Conservation (phyloP, 2,797 vertebrate species). For the Novumbra hubbsi region DNA sequence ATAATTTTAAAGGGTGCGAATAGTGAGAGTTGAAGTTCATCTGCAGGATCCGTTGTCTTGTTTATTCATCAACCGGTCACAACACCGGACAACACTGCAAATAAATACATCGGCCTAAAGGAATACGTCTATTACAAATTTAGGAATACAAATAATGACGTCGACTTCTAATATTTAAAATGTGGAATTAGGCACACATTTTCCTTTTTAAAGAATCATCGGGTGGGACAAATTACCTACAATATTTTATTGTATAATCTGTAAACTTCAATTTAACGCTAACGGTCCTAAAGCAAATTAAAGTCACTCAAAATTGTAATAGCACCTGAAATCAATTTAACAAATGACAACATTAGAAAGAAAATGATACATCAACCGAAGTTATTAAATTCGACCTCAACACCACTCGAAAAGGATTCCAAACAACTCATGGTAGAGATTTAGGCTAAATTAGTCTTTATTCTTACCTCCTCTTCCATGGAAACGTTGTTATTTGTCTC, state of each 20-base stretch:
- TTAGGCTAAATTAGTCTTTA: background rate
- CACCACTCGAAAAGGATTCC: background rate
- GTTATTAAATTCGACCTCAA: too few relatives aligned
- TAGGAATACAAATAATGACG: too few relatives aligned
- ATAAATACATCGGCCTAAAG: background rate
- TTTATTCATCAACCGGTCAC: background rate
- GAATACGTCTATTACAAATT: too few relatives aligned
- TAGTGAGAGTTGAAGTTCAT: background rate
- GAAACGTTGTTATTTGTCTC: constrained; percentile 78
- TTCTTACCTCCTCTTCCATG: constrained; percentile 80
- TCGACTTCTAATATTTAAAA: background rate
- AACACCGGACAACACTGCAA: background rate
- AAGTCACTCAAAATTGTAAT: too few relatives aligned
- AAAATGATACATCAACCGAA: background rate
- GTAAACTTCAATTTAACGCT: too few relatives aligned
- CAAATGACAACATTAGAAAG: background rate
- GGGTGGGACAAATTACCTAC: too few relatives aligned
- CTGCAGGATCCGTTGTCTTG: background rate
- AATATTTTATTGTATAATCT: too few relatives aligned
- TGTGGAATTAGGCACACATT: background rate
- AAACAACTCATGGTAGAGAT: background rate
- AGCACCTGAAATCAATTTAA: background rate
- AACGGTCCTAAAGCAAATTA: too few relatives aligned
- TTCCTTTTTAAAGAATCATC: background rate
- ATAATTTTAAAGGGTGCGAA: background rate